A percentile compares a stretch with the other conserved stretches of the same genome.
Conservation (phyloP, 2,797 vertebrate genomes). For the Manis crassicaudata region DNA sequence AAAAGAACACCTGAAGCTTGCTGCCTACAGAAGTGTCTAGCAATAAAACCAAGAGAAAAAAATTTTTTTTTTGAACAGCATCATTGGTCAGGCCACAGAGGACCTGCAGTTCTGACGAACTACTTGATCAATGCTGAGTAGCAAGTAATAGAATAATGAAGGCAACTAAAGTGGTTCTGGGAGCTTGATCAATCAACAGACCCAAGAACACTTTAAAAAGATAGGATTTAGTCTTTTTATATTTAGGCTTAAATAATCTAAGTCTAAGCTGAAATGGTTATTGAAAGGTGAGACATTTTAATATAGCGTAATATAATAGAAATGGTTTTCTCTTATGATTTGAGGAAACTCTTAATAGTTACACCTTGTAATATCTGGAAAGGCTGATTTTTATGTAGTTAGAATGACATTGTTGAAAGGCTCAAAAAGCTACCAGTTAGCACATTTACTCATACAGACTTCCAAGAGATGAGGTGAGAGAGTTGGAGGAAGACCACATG, state of each 20-base stretch:
- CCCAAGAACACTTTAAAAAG: neutral
- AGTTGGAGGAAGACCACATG: neutral
- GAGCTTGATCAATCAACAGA: neutral
- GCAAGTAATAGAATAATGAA: neutral
- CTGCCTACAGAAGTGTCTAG: neutral
- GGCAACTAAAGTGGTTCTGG: neutral
- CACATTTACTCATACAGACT: neutral
- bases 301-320: neutral
- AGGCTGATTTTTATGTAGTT: neutral
- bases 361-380: neutral
- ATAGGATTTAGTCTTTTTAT: neutral
- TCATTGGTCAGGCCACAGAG: neutral
- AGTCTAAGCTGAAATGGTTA: neutral
- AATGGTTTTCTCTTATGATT: neutral
- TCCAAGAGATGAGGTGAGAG: neutral
- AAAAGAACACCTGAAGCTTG: neutral
- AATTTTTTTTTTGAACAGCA: neutral
- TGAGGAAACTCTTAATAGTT: neutral
- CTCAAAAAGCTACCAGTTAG: neutral
- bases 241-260: neutral
- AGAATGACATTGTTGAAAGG: neutral
- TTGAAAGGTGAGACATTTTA: neutral
- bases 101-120: neutral
- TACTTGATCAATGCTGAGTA: neutral
- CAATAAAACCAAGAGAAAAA: neutral